Evolutionary conservation across 2,888 invertebrate species (phyloP), one percentile per base, ranked within the genome.

Genomic region (Netelia fuscicornis): DNA sequence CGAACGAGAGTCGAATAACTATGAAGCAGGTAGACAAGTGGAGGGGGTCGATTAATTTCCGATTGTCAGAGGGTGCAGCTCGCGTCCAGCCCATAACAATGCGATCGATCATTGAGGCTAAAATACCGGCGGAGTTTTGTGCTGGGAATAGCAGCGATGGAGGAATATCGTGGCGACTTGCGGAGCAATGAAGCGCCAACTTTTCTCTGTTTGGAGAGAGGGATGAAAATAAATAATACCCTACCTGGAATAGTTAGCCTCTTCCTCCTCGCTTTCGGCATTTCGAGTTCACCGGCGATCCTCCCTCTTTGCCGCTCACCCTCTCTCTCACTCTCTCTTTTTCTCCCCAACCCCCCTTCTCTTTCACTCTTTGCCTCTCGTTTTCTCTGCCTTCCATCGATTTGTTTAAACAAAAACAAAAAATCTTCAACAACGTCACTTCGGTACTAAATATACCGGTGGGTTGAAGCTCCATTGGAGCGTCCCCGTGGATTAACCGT

Each of bases 141-240:
- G 68, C 54, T n/a, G 23, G 23, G 6, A n/a, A 23, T n/a, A 8
- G 9, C n/a, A 44, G 71, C 44, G 37, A 20, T 52, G 52, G 79
- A 64, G 75, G 56, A 60, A 23, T 13, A 44, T 17, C 20, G 54
- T 37, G 62, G 68, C 37, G 83, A 70, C 81, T 74, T 44, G 58
- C n/a, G 42, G 81, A 17, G 68, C 72, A 54, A 83, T 64, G 78
- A 65, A 72, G 60, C 72, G 62, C 76, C 25, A 85, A 86, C 84
- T 84, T 86, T 83, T 84, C 78, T 79, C 74, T 68, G 77, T 58
- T 67, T 67, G 48, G 68, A 20, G 74, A 77, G 60, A 25, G 79
- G 81, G 67, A 83, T 82, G 83, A 84, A 87, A 87, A 87, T 87
- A 87, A 87, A 87, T 87, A 86, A 86, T 84, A 83, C 80, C 72